Evolutionary conservation across 2,113 vertebrate genomes (phyloP).

Genomic region (Ictidomys tridecemlineatus): DNA sequence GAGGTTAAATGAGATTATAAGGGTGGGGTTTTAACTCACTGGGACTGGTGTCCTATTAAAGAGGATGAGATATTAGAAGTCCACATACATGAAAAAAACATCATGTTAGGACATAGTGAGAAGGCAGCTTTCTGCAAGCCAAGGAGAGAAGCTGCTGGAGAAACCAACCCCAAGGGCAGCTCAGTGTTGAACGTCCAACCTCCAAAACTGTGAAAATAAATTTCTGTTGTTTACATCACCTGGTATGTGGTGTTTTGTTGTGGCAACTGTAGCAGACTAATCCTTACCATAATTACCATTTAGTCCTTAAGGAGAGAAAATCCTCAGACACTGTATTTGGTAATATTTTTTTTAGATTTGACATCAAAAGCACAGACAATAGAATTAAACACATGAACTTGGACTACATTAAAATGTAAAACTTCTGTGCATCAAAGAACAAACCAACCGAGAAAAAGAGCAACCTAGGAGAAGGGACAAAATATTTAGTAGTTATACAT

Average conservation of each 20-base stretch:
- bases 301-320: neutral
- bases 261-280: neutral
- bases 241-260: neutral
- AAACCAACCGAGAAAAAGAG: neutral
- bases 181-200: neutral
- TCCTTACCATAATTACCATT: neutral
- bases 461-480: neutral
- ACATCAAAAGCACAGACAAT: neutral
- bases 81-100: neutral
- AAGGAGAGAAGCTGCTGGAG: neutral
- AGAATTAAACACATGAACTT: neutral
- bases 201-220: neutral
- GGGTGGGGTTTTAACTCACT: neutral
- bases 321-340: neutral
- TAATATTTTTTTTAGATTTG: neutral
- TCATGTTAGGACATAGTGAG: neutral
- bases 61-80: neutral
- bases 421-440: neutral
- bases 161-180: neutral
- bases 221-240: neutral
- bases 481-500: conserved; percentile 1
- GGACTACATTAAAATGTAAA: neutral
- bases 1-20: neutral
- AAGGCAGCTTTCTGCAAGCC: neutral
- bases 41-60: neutral